These are phyloP conservation scores for Zelleria hepariella DNA, from an alignment of 2,888 invertebrate genomes.

Conservation along the genomic window DNA sequence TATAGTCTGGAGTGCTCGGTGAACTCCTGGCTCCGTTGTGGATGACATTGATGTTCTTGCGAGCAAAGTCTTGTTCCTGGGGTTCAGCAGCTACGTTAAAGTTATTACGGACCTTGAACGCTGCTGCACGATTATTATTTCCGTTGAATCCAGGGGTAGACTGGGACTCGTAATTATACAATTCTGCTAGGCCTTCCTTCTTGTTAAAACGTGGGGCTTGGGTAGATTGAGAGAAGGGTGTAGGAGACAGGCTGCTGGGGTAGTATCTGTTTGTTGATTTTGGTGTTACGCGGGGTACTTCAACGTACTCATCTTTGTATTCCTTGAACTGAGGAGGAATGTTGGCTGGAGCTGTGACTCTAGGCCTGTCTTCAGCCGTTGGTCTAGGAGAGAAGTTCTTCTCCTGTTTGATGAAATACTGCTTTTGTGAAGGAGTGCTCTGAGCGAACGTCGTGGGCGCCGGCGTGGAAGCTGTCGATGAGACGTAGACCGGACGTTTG, in stretches of 20 bases:
- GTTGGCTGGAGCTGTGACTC: slow-evolving; percentile 27
- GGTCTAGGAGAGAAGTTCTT: slow-evolving; percentile 19
- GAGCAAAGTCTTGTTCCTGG: slow-evolving; percentile 37
- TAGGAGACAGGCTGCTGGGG: slow-evolving; percentile 34
- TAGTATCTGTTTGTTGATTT: slow-evolving; percentile 34
- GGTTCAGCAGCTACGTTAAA: slow-evolving; percentile 42
- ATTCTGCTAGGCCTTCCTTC: slow-evolving; percentile 56
- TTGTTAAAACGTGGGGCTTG: slow-evolving; percentile 35
- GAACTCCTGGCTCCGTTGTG: slow-evolving; percentile 19
- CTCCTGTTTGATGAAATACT: neutral
- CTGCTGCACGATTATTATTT: slow-evolving; percentile 42
- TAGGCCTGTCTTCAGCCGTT: slow-evolving; percentile 29
- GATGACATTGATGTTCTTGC: slow-evolving; percentile 26
- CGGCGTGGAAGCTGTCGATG: slow-evolving; percentile 35
- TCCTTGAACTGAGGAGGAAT: slow-evolving; percentile 55
- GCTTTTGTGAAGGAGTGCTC: slow-evolving; percentile 11
- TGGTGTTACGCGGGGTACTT: slow-evolving; percentile 57
- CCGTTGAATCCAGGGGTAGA: slow-evolving; percentile 43
- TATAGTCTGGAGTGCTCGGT: slow-evolving; percentile 35
- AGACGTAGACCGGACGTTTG: slow-evolving; percentile 49
- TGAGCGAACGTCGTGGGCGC: slow-evolving; percentile 30
- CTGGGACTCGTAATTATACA: slow-evolving; percentile 59
- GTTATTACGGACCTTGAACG: slow-evolving; percentile 49
- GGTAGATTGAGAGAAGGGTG: slow-evolving; percentile 33
- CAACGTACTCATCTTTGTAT: slow-evolving; percentile 59